phyloP scores from a whole-genome alignment of 2,888 invertebrate species.

The Aleiodes testaceus region DNA sequence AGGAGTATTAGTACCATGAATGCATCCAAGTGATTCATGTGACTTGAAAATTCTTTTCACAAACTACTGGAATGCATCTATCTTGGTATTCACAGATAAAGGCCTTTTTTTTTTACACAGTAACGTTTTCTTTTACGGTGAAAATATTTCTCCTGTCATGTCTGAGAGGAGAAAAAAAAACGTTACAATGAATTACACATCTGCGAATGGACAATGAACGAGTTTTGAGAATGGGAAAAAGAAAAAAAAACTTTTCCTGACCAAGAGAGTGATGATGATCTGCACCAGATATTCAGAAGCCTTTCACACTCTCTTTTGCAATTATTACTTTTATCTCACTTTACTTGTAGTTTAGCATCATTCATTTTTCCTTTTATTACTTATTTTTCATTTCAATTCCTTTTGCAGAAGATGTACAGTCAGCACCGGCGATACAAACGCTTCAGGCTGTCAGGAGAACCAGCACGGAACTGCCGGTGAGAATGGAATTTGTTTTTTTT shows the following conservation, averaged over 20 bases:
- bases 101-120: too few species aligned
- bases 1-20: not conserved
- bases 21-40: too few species aligned
- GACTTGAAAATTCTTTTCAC: too few species aligned
- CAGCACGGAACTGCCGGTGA: slow-evolving; percentile 56
- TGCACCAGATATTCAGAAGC: slow-evolving; percentile 17
- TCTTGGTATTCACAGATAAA: too few species aligned
- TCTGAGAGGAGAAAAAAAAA: not conserved
- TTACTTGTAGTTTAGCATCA: not conserved
- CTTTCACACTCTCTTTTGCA: slow-evolving; percentile 23
- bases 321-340: slow-evolving; percentile 2
- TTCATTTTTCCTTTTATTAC: not conserved
- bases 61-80: too few species aligned
- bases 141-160: slow-evolving; percentile 30
- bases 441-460: slow-evolving; percentile 48
- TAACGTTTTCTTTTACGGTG: slow-evolving; percentile 26
- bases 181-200: not conserved
- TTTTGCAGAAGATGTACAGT: slow-evolving; percentile 61
- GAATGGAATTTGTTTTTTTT: slow-evolving; percentile 16
- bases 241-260: slow-evolving; percentile 1
- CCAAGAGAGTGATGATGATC: slow-evolving; percentile 8
- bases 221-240: slow-evolving; percentile 1
- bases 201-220: slow-evolving; percentile 21
- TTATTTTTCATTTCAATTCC: slow-evolving; percentile 33
- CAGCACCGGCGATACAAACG: slow-evolving; percentile 55